Base-by-base conservation (phyloP, 2,888 invertebrate species). In the Branchipolynoe longqiensis region DNA sequence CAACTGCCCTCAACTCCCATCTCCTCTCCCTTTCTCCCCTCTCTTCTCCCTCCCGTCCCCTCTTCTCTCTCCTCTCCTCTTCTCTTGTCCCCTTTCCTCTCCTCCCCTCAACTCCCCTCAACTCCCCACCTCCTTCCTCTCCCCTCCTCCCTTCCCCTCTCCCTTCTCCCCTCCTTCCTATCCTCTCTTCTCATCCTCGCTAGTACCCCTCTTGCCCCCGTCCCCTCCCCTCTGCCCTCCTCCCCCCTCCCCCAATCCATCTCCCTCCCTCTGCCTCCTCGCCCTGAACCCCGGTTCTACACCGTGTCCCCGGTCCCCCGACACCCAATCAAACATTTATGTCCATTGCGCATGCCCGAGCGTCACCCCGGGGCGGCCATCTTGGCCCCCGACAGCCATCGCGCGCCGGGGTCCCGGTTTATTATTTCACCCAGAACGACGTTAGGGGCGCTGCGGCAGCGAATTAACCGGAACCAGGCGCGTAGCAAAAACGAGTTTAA, bases 391-490 rank as follows among this genome's bases (percentile, higher is more conserved):
- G 28, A 48, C 36, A 41, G 78, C 78, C 54, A 48, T 48, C 78
- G 25, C 48, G 41, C 8, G 54, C 12, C 38, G 69, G 78, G 28
- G 41, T 18, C n/a, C n/a, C 78, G 78, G 78, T 78, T 82, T 82
- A 82, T 82, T 82, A 82, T 82, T 82, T 82, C 56, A 58, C 25
- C 58, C 36, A 14, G 18, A 82, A 82, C 58, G 82, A 82, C 56
- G 58, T 82, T 82, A 82, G 82, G 41, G n/a, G 38, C 33, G 31
- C 33, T n/a, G 82, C n/a, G 36, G 8, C 36, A 58, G 56, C 38
- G 58, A 56, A 82, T 56, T 82, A 58, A 58, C 31, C 22, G 22
- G 36, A 54, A 58, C 31, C 82, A 33, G 58, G 78, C 38, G 48
- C 25, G 36, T 4, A 8, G 6, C 48, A 78, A 78, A 78, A 78